phyloP scores from a whole-genome alignment of 2,797 vertebrate species.

The Phoxinus dragarum region DNA sequence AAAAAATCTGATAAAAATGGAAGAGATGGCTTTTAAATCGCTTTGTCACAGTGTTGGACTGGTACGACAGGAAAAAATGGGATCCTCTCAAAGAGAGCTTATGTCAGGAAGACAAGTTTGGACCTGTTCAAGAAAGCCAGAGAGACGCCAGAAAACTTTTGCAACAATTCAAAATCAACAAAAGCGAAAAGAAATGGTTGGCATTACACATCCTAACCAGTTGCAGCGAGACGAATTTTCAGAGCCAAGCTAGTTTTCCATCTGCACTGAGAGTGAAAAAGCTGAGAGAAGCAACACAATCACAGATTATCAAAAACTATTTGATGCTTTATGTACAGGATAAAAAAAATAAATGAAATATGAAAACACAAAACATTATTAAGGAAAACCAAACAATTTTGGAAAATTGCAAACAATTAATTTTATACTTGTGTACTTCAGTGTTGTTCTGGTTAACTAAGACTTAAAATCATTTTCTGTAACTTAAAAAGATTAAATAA shows the following conservation, averaged over 20 bases:
- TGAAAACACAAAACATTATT: neutral
- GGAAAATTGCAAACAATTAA: neutral
- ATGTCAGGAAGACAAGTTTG: slow-evolving; percentile 12
- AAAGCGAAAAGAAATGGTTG: neutral
- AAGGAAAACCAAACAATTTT: neutral
- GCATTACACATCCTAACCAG: neutral
- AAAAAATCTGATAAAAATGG: neutral
- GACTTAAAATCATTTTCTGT: neutral
- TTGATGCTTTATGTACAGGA: neutral
- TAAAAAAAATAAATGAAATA: neutral
- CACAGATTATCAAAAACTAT: neutral
- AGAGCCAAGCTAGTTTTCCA: neutral
- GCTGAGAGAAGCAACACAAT: neutral
- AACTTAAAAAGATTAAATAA: neutral
- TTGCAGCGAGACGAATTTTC: neutral
- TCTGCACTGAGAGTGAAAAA: neutral
- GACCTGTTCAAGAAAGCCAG: neutral
- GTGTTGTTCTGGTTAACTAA: neutral
- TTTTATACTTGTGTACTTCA: neutral
- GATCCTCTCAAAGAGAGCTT: slow-evolving; percentile 20
- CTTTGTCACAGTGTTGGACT: slow-evolving; percentile 7
- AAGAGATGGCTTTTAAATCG: slow-evolving; percentile 5
- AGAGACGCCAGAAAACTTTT: neutral
- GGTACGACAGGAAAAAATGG: neutral
- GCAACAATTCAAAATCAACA: neutral